phyloP scores from a whole-genome alignment of 2,113 vertebrate genomes.

The Orthonyx spaldingii region DNA sequence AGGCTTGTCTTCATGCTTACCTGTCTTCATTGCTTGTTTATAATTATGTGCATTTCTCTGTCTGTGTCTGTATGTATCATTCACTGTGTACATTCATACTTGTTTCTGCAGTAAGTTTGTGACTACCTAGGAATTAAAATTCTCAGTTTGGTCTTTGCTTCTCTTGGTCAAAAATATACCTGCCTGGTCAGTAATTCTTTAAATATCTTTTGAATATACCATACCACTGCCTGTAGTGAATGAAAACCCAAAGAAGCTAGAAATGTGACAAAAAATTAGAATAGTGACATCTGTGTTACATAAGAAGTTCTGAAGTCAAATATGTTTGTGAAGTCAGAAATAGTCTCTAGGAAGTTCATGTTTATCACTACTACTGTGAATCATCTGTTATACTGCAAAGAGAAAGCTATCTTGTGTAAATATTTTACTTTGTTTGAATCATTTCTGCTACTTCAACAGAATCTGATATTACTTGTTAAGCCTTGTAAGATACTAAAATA shows the following conservation, averaged over 20 bases:
- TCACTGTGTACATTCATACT: not conserved
- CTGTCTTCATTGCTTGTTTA: conserved; percentile 52
- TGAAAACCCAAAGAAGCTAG: not conserved
- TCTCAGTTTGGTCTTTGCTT: not conserved
- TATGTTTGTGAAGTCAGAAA: not conserved
- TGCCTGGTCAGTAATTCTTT: not conserved
- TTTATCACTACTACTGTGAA: not conserved
- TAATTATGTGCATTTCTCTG: not conserved
- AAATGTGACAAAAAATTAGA: not conserved
- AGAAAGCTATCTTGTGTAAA: not conserved
- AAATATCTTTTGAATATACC: not conserved
- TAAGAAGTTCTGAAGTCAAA: not conserved
- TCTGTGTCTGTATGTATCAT: not conserved
- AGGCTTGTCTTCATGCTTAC: conserved; percentile 42
- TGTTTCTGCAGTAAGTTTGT: not conserved
- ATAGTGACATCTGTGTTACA: not conserved
- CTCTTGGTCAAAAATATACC: not conserved
- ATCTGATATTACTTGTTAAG: not conserved
- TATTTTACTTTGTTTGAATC: not conserved
- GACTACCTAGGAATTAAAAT: not conserved
- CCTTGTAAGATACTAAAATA: not conserved
- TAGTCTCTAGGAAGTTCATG: not conserved
- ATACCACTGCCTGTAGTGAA: not conserved
- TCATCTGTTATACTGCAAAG: not conserved
- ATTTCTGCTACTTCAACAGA: not conserved